Evolutionary conservation across 2,113 vertebrate species (phyloP).

Genomic region (Tachuris rubrigastra): DNA sequence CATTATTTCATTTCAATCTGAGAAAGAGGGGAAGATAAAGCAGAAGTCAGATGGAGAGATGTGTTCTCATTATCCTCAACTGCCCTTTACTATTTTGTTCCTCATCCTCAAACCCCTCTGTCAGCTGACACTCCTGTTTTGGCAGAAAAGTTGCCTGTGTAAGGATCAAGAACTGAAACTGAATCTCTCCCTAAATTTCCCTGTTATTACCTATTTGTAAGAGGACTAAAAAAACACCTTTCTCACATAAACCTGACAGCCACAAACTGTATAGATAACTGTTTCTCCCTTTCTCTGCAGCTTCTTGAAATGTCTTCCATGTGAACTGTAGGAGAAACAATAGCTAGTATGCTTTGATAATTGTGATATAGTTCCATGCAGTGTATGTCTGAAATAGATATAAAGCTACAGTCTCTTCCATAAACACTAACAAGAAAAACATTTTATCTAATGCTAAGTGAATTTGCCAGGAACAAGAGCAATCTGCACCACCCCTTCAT

Average conservation of each 20-base stretch:
- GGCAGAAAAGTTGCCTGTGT: background rate
- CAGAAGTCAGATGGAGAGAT: conserved; percentile 6
- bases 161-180: background rate
- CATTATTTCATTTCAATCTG: conserved; percentile 43
- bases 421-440: background rate
- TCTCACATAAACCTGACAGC: background rate
- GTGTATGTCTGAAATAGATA: background rate
- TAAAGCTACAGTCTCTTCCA: background rate
- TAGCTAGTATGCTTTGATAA: background rate
- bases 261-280: background rate
- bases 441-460: background rate
- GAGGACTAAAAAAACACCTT: background rate
- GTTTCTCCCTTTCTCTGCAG: background rate
- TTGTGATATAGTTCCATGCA: background rate
- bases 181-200: background rate
- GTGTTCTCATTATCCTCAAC: conserved; percentile 59
- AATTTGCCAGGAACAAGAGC: background rate
- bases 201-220: background rate
- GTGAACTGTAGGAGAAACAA: background rate
- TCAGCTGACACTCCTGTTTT: conserved; percentile 16
- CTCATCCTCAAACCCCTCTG: background rate
- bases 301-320: conserved; percentile 4
- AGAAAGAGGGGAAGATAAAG: background rate
- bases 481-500: background rate
- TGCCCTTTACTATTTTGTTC: conserved; percentile 41